A percentile compares a stretch with the other conserved stretches of the same genome.
phyloP scores from a whole-genome alignment of 2,113 vertebrate genomes.

The Phalacrocorax aristotelis region DNA sequence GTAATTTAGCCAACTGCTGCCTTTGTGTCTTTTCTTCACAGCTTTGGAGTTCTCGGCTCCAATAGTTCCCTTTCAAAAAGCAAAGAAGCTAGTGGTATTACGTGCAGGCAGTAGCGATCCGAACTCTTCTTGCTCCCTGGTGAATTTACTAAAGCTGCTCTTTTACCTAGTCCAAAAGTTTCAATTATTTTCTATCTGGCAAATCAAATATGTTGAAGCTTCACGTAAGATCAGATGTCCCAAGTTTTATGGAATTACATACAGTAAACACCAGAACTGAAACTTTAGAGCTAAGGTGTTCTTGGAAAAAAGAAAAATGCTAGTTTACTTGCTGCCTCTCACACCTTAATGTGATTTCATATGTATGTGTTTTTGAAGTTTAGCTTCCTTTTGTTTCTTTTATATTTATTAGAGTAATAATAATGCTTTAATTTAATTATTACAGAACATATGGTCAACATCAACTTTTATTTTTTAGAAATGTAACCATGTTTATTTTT shows the following conservation, averaged over 20 bases:
- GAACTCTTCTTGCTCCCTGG: constrained; percentile 54
- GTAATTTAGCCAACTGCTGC: constrained; percentile 60
- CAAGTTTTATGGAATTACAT: constrained; percentile 8
- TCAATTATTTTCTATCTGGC: constrained; percentile 65
- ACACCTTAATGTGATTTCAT: constrained; percentile 80
- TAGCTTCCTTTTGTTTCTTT: constrained; percentile 75
- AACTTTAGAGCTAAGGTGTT: constrained; percentile 71
- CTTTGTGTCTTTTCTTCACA: constrained; percentile 64
- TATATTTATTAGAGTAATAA: constrained; percentile 82
- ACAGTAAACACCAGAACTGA: constrained; percentile 53
- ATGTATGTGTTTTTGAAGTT: constrained; percentile 73
- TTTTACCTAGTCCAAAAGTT: constrained; percentile 70
- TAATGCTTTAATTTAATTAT: constrained; percentile 79
- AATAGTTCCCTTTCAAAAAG: constrained; percentile 44
- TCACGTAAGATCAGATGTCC: constrained; percentile 1
- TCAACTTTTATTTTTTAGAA: constrained; percentile 76
- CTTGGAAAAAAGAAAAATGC: constrained; percentile 54
- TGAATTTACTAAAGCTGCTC: constrained; percentile 73
- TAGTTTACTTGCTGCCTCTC: constrained; percentile 79
- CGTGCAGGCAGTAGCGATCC: constrained; percentile 61
- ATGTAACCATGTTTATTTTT: constrained; percentile 75
- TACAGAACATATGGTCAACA: constrained; percentile 71
- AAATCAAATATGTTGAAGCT: constrained; percentile 42
- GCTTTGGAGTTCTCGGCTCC: constrained; percentile 64
- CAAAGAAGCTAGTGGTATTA: constrained; percentile 45